Base-by-base conservation (phyloP, 1,140 invertebrate genomes). In the Intoshia linei region DNA sequence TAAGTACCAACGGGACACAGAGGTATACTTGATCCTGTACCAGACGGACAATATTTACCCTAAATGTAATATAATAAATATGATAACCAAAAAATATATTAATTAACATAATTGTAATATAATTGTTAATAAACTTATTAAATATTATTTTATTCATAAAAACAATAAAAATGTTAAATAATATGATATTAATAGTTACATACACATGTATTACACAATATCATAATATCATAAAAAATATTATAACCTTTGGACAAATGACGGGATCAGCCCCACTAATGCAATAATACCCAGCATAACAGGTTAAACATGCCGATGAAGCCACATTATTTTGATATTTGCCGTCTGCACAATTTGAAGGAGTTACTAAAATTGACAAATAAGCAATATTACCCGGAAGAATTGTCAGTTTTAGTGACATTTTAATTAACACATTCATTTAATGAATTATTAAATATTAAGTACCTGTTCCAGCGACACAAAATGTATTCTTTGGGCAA, bases 41-140 rank as follows among this genome's bases (percentile, higher is more conserved):
- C 50, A 22, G 44, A 50, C 5, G 52, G 52, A 39, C 52, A 54
- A 34, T 54, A 54, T 15, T 43, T 46, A 0, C 52, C 52, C 27
- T n/a, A n/a, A n/a, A n/a, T n/a, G n/a, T n/a, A n/a, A n/a, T n/a
- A n/a, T n/a, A n/a, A n/a, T n/a, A n/a, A n/a, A n/a, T n/a, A n/a
- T n/a, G n/a, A n/a, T n/a, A n/a, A n/a, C n/a, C n/a, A n/a, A n/a
- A n/a, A n/a, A n/a, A n/a, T n/a, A n/a, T n/a, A n/a, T n/a, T n/a
- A n/a, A n/a, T n/a, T n/a, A n/a, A n/a, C n/a, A n/a, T n/a, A n/a
- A n/a, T n/a, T n/a, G n/a, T n/a, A n/a, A n/a, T n/a, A n/a, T n/a
- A n/a, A n/a, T n/a, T n/a, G n/a, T n/a, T n/a, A n/a, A n/a, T n/a
- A n/a, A n/a, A n/a, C n/a, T n/a, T n/a, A n/a, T n/a, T n/a, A n/a